Base-by-base conservation (phyloP, 1,140 invertebrate genomes). In the Eueides isabella region DNA sequence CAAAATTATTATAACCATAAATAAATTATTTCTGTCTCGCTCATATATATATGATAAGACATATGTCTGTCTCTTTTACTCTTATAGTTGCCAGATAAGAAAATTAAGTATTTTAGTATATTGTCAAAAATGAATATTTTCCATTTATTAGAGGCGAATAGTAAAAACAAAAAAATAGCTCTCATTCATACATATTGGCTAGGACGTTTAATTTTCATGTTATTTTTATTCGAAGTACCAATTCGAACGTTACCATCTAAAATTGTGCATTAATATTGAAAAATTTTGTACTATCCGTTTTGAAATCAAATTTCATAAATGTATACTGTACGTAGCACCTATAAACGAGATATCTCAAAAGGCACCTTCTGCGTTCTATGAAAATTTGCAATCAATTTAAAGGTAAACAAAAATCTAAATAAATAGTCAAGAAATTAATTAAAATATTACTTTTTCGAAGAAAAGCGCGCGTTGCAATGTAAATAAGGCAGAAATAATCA, bases 131-230 rank as follows among this genome's bases (percentile, higher is more conserved):
- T 1, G 16, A 11, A 1, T 12, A 12, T 19, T 48, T 19, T 23
- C 9, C 11, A 2, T 11, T 55, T 26, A 23, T 55, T 55, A 26
- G 1, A 30, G 28, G 67, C 35, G 61, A 74, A 74, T 65, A 63
- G 35, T 35, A 69, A 28, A 62, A 11, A 29, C 31, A 48, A 62
- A 11, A 29, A 26, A 48, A 72, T 61, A 30, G 67, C 70, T 81
- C 77, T 75, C 79, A 78, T 77, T 38, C 82, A 79, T 83, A 85
- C 81, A 87, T 85, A 87, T 85, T 85, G 85, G 85, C 82, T 80
- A 80, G 74, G 31, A 67, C 66, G 62, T n/a, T n/a, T n/a, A 38
- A 30, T 23, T 7, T 63, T 7, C 41, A 28, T 55, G 19, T 55
- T 55, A 55, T 55, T 55, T 55, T 55, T 55, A 55, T 55, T 55